Evolutionary conservation across 2,888 invertebrate species (phyloP), one percentile per base, ranked within the genome.

Genomic region (Biston stratarius): DNA sequence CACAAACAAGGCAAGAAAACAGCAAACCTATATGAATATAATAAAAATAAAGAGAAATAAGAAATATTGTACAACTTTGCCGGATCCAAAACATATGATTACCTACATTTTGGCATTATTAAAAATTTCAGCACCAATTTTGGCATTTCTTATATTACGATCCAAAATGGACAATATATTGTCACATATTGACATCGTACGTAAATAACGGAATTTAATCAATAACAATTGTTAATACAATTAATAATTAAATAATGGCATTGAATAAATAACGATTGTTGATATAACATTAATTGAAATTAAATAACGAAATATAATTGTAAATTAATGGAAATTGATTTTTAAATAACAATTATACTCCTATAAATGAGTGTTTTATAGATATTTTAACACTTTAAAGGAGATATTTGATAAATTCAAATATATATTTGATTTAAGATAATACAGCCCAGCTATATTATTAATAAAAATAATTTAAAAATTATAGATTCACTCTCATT

Each of bases 401-500:
- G 45, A 45, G 38, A n/a, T n/a, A n/a, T 36, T n/a, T 52, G 9
- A 52, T 38, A 14, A n/a, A 24, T 24, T 14, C 10, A 38, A 38
- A 52, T 38, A 52, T 8, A 38, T 14, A 38, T 14, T 8, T 5
- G 5, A 36, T 14, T 14, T 6, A 52, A 53, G 7, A 53, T 38
- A 51, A 51, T 52, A 52, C 10, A 52, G 38, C 38, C n/a, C 42
- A 55, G 55, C 42, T 11, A 55, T 42, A 33, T 42, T 33, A 38
- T 12, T 34, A 34, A 12, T 66, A 57, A 58, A 59, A 69, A 71
- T 24, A 59, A 73, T 38, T 72, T 73, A 69, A 75, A 67, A 69
- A 60, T 67, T 42, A 24, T 24, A 58, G 48, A 48, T 52, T 53
- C 45, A 64, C 67, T 70, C 82, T 80, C 84, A 86, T 86, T 79